phyloP scores from a whole-genome alignment of 2,113 vertebrate genomes.

The Malaclemys terrapin region DNA sequence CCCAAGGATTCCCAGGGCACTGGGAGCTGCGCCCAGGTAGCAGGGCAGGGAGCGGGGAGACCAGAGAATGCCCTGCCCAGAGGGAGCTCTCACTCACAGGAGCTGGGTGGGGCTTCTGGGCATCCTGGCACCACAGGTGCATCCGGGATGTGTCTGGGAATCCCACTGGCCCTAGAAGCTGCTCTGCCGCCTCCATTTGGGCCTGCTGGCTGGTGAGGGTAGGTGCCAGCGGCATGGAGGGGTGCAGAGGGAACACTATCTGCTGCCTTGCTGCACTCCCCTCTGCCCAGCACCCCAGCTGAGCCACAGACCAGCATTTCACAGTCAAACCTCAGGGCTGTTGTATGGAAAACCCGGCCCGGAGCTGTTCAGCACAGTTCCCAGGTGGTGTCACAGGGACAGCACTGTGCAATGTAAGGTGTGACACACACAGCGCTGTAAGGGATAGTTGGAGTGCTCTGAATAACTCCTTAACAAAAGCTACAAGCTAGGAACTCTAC shows the following conservation, averaged over 20 bases:
- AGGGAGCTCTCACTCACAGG: too few species aligned
- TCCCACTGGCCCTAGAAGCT: too few species aligned
- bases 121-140: too few species aligned
- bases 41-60: too few species aligned
- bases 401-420: neutral
- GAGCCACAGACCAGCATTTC: neutral
- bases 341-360: neutral
- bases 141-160: too few species aligned
- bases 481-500: too few species aligned
- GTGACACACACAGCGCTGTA: neutral
- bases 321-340: accelerated
- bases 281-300: neutral
- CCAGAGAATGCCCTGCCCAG: too few species aligned
- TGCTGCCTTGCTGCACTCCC: neutral
- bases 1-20: neutral
- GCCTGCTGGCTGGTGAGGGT: too few species aligned
- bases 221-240: too few species aligned
- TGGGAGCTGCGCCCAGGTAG: neutral
- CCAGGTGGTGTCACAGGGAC: accelerated
- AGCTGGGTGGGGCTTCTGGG: too few species aligned
- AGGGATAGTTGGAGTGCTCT: neutral
- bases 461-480: neutral
- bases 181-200: too few species aligned
- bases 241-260: too few species aligned
- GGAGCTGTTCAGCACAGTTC: neutral